Base-by-base conservation (phyloP, 2,888 invertebrate genomes). In the Enchytraeus crypticus region DNA sequence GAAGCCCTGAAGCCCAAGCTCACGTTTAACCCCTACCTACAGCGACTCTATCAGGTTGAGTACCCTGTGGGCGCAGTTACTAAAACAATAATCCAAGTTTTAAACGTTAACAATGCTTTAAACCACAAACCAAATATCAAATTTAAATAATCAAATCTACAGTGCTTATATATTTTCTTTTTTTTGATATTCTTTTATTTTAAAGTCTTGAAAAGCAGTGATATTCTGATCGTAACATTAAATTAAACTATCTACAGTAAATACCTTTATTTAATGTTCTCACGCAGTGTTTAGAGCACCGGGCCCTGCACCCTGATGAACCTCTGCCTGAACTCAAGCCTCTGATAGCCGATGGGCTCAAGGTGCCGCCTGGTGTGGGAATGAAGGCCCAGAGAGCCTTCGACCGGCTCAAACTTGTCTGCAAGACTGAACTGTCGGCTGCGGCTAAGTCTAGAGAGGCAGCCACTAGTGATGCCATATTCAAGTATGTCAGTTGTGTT, bases 241-340 rank as follows among this genome's bases (percentile, higher is more conserved):
- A n/a, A n/a, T n/a, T n/a, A n/a, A n/a, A n/a, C n/a, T n/a, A n/a
- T n/a, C n/a, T n/a, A n/a, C n/a, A n/a, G n/a, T n/a, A n/a, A n/a
- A n/a, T n/a, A n/a, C n/a, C n/a, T n/a, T n/a, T n/a, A n/a, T n/a
- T n/a, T n/a, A n/a, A n/a, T n/a, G n/a, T n/a, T n/a, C n/a, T n/a
- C n/a, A 67, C 66, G 8, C 71, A 85, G 75, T 84, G 84, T 65
- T 79, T 86, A 65, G 83, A 84, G 53, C 74, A 81, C 66, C 75
- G 84, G 64, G 85, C 84, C n/a, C 71, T 84, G 70, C 81, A 85
- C 73, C 84, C 84, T n/a, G 81, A 79, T 2, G 82, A 83, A 67
- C 82, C 83, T 0, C 71, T 85, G 4, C 84, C 85, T 82, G 72
- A 83, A 55, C 69, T 77, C 53, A 72, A 74, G 51, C 73, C 74